Conservation (phyloP, 1,140 invertebrate species). For the Coptotermes formosanus region DNA sequence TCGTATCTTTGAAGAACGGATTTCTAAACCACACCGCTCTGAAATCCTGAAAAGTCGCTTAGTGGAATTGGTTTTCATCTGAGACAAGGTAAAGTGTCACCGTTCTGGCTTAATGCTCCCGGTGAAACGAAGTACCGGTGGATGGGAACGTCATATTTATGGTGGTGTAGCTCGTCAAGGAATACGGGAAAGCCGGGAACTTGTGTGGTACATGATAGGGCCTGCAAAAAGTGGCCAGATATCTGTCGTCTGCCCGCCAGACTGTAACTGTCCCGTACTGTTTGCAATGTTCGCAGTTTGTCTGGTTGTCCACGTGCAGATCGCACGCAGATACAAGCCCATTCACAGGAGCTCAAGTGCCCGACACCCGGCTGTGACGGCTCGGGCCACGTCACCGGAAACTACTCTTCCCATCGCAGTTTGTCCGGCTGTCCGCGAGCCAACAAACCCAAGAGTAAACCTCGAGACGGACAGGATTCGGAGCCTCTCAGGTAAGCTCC, state of each 20-base stretch:
- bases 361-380: conserved; percentile 90
- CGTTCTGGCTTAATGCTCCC: too few species aligned
- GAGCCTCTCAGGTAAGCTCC: conserved; percentile 73
- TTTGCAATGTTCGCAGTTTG: conserved; percentile 53
- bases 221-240: neutral
- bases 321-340: conserved; percentile 69
- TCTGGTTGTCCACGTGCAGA: conserved; percentile 76
- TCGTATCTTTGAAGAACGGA: too few species aligned
- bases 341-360: conserved; percentile 82
- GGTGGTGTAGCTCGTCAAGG: too few species aligned
- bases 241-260: neutral
- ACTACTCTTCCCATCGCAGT: conserved; percentile 82
- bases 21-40: too few species aligned
- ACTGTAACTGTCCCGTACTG: neutral
- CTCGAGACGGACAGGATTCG: conserved; percentile 84
- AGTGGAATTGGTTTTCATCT: too few species aligned
- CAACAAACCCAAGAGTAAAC: conserved; percentile 90
- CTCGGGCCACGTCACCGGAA: conserved; percentile 81
- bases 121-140: too few species aligned
- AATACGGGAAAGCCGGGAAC: too few species aligned
- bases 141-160: too few species aligned
- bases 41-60: too few species aligned
- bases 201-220: neutral
- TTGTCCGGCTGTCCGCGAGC: conserved; percentile 82
- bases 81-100: too few species aligned